phyloP scores from a whole-genome alignment of 2,797 vertebrate species.

The Lerista edwardsae region DNA sequence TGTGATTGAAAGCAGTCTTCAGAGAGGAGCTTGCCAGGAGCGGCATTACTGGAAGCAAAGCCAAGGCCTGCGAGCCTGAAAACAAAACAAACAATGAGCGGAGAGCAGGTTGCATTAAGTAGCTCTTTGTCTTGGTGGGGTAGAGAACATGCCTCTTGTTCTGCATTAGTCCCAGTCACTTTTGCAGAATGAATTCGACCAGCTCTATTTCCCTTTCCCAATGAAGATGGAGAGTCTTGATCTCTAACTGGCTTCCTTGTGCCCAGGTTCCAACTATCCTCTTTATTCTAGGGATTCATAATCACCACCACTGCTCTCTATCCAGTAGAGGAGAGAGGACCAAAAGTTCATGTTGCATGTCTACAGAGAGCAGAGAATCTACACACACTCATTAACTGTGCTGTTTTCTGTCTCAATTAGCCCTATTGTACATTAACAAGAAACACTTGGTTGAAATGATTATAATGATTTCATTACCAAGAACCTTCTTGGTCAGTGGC shows the following conservation, averaged over 20 bases:
- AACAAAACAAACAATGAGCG: conserved; percentile 33
- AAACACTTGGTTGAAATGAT: too few relatives aligned
- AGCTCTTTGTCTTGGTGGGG: conserved; percentile 2
- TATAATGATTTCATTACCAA: too few relatives aligned
- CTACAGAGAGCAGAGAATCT: neutral
- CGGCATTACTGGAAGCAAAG: conserved; percentile 52
- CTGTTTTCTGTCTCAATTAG: too few relatives aligned
- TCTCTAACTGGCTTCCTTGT: accelerated
- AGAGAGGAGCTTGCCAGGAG: conserved; percentile 50
- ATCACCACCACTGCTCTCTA: neutral
- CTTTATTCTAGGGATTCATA: neutral
- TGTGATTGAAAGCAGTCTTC: conserved; percentile 46
- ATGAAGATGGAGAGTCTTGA: neutral
- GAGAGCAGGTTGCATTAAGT: neutral
- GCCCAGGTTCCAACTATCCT: neutral
- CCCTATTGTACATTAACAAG: too few relatives aligned
- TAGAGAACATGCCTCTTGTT: neutral
- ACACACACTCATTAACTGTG: neutral
- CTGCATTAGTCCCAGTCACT: neutral
- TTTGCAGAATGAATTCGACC: conserved; percentile 39
- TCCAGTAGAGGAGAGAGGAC: neutral
- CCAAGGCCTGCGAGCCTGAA: neutral
- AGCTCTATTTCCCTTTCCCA: conserved; percentile 38
- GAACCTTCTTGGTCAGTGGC: too few relatives aligned
- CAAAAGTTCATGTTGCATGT: neutral